Conservation (phyloP, 1,140 invertebrate genomes). For the Drosophila albomicans region DNA sequence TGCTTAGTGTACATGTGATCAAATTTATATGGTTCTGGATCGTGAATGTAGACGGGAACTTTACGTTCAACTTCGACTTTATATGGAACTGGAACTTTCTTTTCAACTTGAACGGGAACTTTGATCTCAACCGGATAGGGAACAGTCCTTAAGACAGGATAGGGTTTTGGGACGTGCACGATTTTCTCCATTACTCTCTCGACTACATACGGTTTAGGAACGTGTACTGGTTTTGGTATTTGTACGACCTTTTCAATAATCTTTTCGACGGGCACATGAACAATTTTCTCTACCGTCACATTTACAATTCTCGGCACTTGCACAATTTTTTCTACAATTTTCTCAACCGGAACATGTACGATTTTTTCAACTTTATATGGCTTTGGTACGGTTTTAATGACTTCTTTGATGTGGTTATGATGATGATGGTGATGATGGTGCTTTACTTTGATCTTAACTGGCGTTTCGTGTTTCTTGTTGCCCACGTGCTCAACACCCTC, state of each 20-base stretch:
- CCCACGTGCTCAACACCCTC: not conserved
- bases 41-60: slow-evolving; percentile 80
- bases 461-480: slow-evolving; percentile 33
- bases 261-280: slow-evolving; percentile 87
- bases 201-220: slow-evolving; percentile 60
- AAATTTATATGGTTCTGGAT: slow-evolving; percentile 64
- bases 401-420: slow-evolving; percentile 87
- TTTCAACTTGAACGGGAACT: slow-evolving; percentile 86
- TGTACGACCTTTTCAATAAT: slow-evolving; percentile 82
- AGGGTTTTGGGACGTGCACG: slow-evolving; percentile 85
- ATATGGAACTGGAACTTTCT: slow-evolving; percentile 86
- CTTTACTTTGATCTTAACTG: slow-evolving; percentile 86
- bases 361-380: slow-evolving; percentile 86
- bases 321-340: slow-evolving; percentile 78
- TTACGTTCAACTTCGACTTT: slow-evolving; percentile 86
- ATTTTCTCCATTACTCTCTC: slow-evolving; percentile 70
- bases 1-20: slow-evolving; percentile 43
- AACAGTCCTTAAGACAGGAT: slow-evolving; percentile 86
- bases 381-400: slow-evolving; percentile 86
- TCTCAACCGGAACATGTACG: slow-evolving; percentile 82
- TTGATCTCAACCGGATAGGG: slow-evolving; percentile 85
- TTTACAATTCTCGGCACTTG: slow-evolving; percentile 68
- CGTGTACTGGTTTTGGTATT: slow-evolving; percentile 75
- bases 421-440: slow-evolving; percentile 88
- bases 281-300: slow-evolving; percentile 85